Evolutionary conservation across 23 tunicate genomes (phyloP).

Genomic region (Clavelina lepadiformis): DNA sequence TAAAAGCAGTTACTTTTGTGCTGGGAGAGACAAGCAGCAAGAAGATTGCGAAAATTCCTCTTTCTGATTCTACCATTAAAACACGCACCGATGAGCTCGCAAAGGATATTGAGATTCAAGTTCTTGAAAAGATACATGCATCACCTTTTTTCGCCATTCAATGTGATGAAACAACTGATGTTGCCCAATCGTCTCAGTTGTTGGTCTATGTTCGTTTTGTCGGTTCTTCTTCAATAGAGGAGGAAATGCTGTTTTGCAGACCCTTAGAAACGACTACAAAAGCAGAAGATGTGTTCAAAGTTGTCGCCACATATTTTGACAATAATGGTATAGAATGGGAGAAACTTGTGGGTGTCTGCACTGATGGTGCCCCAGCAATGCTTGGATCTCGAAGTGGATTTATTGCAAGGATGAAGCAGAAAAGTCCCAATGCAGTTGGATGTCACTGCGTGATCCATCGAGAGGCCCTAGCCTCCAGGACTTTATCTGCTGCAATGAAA

Average conservation of each 20-base stretch:
- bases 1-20: slow-evolving; percentile 32
- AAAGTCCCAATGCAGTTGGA: slow-evolving; percentile 36
- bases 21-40: slow-evolving; percentile 25
- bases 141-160: slow-evolving; percentile 37
- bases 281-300: slow-evolving; percentile 35
- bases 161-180: slow-evolving; percentile 61
- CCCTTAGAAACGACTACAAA: slow-evolving; percentile 46
- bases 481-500: slow-evolving; percentile 21
- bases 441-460: slow-evolving; percentile 43
- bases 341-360: slow-evolving; percentile 56
- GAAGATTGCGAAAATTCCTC: slow-evolving; percentile 21
- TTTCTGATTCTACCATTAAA: slow-evolving; percentile 38
- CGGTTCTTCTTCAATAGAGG: slow-evolving; percentile 26
- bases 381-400: slow-evolving; percentile 22
- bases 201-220: slow-evolving; percentile 44
- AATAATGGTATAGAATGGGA: slow-evolving; percentile 39
- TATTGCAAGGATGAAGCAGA: slow-evolving; percentile 43
- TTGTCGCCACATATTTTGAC: slow-evolving; percentile 21
- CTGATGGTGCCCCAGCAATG: slow-evolving; percentile 56
- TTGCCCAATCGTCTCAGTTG: slow-evolving; percentile 35
- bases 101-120: slow-evolving; percentile 29
- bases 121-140: slow-evolving; percentile 22
- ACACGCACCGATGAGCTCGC: slow-evolving; percentile 45
- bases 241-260: slow-evolving; percentile 45
- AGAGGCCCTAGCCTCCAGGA: slow-evolving; percentile 22